Evolutionary conservation across 2,797 vertebrate species (phyloP).

Genomic region (Tauraco hartlaubi): DNA sequence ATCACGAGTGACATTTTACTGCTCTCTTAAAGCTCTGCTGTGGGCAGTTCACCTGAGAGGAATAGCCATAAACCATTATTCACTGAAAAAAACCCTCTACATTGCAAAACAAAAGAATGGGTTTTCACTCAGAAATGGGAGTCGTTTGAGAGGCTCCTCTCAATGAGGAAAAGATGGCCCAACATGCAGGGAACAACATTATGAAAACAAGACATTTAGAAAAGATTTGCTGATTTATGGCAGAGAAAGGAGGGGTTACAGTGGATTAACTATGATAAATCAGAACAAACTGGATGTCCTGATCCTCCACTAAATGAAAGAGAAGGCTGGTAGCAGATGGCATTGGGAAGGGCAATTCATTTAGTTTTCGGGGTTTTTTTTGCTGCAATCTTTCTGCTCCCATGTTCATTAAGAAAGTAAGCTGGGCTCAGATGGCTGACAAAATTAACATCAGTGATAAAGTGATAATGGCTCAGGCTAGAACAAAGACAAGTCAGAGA

Average conservation of each 20-base stretch:
- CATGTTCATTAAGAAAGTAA: constrained; percentile 40
- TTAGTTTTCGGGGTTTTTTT: background rate
- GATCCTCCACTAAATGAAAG: background rate
- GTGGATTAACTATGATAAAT: background rate
- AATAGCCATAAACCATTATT: background rate
- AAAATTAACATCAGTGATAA: constrained; percentile 16
- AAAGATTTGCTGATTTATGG: background rate
- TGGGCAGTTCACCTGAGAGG: background rate
- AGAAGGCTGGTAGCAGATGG: constrained; percentile 26
- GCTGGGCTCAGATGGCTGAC: constrained; percentile 5
- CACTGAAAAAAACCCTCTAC: background rate
- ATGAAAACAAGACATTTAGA: background rate
- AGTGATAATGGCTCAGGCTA: background rate
- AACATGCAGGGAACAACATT: background rate
- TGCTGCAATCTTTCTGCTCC: background rate
- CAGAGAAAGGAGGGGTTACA: background rate
- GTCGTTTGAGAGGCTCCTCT: background rate
- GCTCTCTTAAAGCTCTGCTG: background rate
- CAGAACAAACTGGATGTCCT: background rate
- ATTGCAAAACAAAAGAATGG: background rate
- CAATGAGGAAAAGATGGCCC: background rate
- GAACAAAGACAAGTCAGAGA: background rate
- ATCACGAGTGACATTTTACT: background rate
- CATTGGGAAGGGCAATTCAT: constrained; percentile 11
- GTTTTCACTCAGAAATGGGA: background rate